Percentiles rank a stretch among this genome's conserved stretches.
These are phyloP conservation scores for Seriola dumerili DNA, from an alignment of 2,113 vertebrate genomes.

Conservation along the genomic window DNA sequence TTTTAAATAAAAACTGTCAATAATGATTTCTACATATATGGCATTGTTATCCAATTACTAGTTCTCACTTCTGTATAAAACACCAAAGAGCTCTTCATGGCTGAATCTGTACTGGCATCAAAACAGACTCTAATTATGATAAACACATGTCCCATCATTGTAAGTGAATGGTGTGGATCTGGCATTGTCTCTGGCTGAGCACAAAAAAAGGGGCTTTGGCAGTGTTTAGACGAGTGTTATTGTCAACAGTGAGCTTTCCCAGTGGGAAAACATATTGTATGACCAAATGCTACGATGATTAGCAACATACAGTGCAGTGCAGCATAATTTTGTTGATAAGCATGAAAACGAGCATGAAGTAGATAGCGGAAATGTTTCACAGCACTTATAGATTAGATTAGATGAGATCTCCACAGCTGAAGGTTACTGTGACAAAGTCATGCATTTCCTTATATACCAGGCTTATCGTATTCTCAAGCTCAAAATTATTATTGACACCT, in stretches of 20 bases:
- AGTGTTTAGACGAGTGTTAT: slow-evolving; percentile 40
- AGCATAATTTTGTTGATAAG: slow-evolving; percentile 2
- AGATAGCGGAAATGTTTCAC: slow-evolving; percentile 13
- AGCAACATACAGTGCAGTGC: slow-evolving; percentile 30
- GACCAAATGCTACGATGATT: slow-evolving; percentile 57
- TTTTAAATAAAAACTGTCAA: neutral
- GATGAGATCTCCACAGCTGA: slow-evolving; percentile 34
- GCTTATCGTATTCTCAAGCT: slow-evolving; percentile 3
- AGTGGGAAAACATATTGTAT: slow-evolving; percentile 65
- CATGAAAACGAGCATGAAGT: slow-evolving; percentile 4
- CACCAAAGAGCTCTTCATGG: neutral
- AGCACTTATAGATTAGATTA: slow-evolving; percentile 33
- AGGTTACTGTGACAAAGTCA: slow-evolving; percentile 47
- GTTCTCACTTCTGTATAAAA: neutral
- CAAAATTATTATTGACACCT: slow-evolving; percentile 39
- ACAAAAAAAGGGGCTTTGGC: slow-evolving; percentile 59
- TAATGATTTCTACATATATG: neutral
- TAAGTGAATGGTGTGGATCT: slow-evolving; percentile 48
- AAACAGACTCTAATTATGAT: slow-evolving; percentile 43
- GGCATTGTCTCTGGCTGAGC: slow-evolving; percentile 49
- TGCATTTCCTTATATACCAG: slow-evolving; percentile 45
- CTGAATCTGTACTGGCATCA: slow-evolving; percentile 29
- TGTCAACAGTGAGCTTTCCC: slow-evolving; percentile 62
- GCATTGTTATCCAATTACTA: neutral
- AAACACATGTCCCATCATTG: slow-evolving; percentile 51